These are phyloP conservation scores for Lycaon pictus DNA, from an alignment of 2,113 vertebrate genomes.

Conservation along the genomic window DNA sequence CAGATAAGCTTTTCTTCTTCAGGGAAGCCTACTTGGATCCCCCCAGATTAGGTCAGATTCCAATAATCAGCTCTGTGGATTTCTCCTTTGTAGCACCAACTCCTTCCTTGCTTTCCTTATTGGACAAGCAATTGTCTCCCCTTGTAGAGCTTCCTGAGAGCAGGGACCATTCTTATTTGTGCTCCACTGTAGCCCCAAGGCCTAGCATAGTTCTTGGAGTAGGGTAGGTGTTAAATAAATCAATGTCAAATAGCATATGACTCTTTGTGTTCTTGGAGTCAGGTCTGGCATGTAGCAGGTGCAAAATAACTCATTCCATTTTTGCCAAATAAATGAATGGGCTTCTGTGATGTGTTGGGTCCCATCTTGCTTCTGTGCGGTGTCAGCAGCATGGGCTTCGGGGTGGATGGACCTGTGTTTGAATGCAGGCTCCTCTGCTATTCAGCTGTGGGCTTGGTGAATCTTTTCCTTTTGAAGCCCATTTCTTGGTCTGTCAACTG, in stretches of 20 bases:
- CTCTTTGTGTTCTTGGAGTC: not conserved
- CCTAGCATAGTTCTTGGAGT: not conserved
- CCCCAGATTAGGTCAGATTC: not conserved
- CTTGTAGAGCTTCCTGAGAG: not conserved
- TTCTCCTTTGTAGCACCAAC: not conserved
- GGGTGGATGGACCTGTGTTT: not conserved
- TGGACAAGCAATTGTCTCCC: not conserved
- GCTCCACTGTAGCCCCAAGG: no score
- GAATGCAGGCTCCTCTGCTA: no score
- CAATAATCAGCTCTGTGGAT: not conserved
- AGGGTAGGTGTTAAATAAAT: no score
- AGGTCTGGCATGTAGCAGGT: accelerated
- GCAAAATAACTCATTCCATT: accelerated
- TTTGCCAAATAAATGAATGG: not conserved
- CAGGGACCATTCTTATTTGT: not conserved
- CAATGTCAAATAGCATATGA: no score
- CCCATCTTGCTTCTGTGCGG: not conserved
- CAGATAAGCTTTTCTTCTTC: not conserved
- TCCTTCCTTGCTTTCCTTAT: not conserved
- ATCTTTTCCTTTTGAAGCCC: not conserved
- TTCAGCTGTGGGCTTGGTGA: not conserved
- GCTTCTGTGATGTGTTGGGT: accelerated
- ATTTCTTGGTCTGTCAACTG: not conserved
- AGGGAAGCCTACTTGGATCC: not conserved
- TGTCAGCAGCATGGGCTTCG: accelerated